Base-by-base conservation (phyloP, 2,113 vertebrate species). In the Felis catus region DNA sequence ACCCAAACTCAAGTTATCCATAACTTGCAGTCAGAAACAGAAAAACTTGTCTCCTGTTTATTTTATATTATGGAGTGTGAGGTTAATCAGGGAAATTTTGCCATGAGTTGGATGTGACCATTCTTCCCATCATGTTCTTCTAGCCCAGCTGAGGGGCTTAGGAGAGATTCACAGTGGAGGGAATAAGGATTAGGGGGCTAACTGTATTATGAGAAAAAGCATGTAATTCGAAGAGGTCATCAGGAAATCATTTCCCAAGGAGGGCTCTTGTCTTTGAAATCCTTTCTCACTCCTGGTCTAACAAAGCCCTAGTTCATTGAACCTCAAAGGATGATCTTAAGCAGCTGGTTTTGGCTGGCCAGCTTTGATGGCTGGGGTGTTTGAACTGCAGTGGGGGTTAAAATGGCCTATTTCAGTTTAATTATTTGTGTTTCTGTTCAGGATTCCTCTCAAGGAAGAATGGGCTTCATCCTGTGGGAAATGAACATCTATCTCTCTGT, bases 231-330 rank as follows among this genome's bases (percentile, higher is more conserved):
- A 89, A 97, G 92, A 94, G 97, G 97, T 98, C 97, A 97, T 95
- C 97, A 96, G 96, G 94, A 97, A 97, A 97, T 96, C 76, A 39
- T 97, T 98, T 98, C 97, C 97, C 97, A 98, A 97, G 96, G 71
- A 97, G 58, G 55, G 87, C 76, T 23, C 94, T 96, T 95, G 96
- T 88, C 98, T 98, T 98, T 98, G 97, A 98, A 98, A 97, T 97
- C 84, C 53, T 95, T 97, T 98, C 97, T 98, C 95, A 91, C 78
- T 96, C 81, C 73, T 85, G 71, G 48, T 58, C 80, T 97, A 97
- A 98, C 98, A 98, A 98, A 98, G 97, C 97, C 74, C 78, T 55
- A 66, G 97, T 98, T 98, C 97, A 98, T 29, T 89, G 94, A 91
- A 91, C 94, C 97, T 98, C 97, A 98, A 97, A 98, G 92, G 84